Base-by-base conservation (phyloP, 2,113 vertebrate species). In the Myanophis thanlyinensis region DNA sequence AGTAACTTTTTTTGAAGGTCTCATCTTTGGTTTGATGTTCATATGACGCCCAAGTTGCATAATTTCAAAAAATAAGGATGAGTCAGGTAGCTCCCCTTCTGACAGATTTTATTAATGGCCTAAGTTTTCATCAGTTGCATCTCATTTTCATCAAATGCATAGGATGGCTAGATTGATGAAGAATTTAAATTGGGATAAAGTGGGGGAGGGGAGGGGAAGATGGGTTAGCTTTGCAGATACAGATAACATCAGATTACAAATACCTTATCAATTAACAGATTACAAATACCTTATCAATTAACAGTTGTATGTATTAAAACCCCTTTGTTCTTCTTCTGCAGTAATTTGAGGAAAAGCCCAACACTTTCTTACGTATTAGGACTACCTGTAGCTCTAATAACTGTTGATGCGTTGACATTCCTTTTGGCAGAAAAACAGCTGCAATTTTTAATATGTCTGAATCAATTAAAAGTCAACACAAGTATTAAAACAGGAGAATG, bases 1-100 rank as follows among this genome's bases (percentile, higher is more conserved):
- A 88, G 54, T 46, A n/a, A 40, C 59, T 7, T 93, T 90, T 59
- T n/a, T 44, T 88, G 56, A 88, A 52, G 35, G 91, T 4, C 11
- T 67, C 85, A 91, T 93, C 40, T 95, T 94, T 89, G 12, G 90
- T 94, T 94, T 93, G 89, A 3, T 88, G 49, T 6, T 0, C 62
- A 67, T 88, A 47, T 90, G 56, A 73, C 94, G 25, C 94, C 92
- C 90, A 52, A 85, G 94, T 9, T 94, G 62, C 47, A 90, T 95
- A 23, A 5, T 93, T 96, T 48, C 92, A 89, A 53, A 6, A 62
- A 85, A 49, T 73, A n/a, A 73, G 62, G 30, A n/a, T 12, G 0
- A 73, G 62, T 73, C 30, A 35, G 62, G 30, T 73, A 35, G 27
- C 11, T 11, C 11, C 59, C 3, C n/a, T 62, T n/a, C 59, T 62